These are phyloP conservation scores for Drosophila hydei DNA, from an alignment of 1,140 invertebrate species.

Conservation along the genomic window DNA sequence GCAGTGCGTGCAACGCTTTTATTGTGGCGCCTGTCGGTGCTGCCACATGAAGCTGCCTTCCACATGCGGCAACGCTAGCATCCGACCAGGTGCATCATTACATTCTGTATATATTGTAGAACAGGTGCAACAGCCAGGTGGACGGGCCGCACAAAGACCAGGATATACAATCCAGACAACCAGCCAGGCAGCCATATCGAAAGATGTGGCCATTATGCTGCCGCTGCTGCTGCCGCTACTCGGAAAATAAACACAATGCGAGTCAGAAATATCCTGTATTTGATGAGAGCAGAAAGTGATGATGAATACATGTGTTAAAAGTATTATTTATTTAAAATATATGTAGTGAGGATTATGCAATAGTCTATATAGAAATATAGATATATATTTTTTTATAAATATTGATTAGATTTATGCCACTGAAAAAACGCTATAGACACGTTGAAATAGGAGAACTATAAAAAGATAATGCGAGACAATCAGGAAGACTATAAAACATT, in stretches of 20 bases:
- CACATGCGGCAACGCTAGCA: constrained; percentile 28
- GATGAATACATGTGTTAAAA: too few species aligned
- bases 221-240: background rate
- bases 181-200: background rate
- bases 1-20: constrained; percentile 58
- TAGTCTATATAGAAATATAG: too few species aligned
- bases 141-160: constrained; percentile 30
- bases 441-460: too few species aligned
- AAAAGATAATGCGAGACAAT: too few species aligned
- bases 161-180: constrained; percentile 34
- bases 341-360: too few species aligned
- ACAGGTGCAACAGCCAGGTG: background rate
- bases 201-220: background rate
- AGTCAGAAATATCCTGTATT: background rate
- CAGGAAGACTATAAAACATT: too few species aligned
- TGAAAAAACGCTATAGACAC: too few species aligned
- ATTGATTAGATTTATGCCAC: too few species aligned
- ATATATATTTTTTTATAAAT: too few species aligned
- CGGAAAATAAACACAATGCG: background rate
- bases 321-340: too few species aligned
- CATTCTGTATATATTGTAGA: constrained; percentile 12
- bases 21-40: constrained; percentile 48
- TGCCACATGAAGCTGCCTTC: constrained; percentile 21
- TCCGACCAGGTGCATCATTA: constrained; percentile 31
- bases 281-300: too few species aligned